A percentile compares a stretch with the other conserved stretches of the same genome.
Conservation (phyloP, 2,888 invertebrate species). For the Oscheius sp. region DNA sequence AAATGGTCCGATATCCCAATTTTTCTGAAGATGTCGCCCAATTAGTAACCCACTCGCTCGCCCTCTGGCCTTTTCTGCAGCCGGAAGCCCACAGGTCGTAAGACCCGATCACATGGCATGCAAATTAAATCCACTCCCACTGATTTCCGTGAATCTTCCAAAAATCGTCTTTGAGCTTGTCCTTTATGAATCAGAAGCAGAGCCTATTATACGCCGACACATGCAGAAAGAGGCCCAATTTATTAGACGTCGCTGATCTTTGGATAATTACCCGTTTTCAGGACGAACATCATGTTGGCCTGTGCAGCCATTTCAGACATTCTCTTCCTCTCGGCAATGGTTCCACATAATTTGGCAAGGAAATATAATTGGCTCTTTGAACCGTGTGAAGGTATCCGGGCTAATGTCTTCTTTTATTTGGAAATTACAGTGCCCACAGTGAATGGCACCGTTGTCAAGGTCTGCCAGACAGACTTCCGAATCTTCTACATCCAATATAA, state of each 20-base stretch:
- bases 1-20: no score
- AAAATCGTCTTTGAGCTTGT: background rate
- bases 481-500: slow-evolving; percentile 49
- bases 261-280: slow-evolving; percentile 32
- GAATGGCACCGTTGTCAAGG: background rate
- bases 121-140: background rate
- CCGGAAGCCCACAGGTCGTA: background rate
- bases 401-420: background rate
- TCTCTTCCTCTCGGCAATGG: slow-evolving; percentile 53
- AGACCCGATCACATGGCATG: background rate
- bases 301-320: slow-evolving; percentile 59
- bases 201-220: background rate
- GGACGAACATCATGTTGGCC: slow-evolving; percentile 59
- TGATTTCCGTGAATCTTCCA: background rate
- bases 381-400: slow-evolving; percentile 8
- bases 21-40: background rate
- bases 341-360: slow-evolving; percentile 55
- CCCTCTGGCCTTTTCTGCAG: no score
- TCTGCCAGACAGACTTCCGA: slow-evolving; percentile 46
- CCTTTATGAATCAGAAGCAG: background rate
- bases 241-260: background rate
- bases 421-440: background rate
- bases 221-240: background rate
- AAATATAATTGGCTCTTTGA: slow-evolving; percentile 18
- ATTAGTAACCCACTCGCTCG: no score